phyloP scores from a whole-genome alignment of 2,113 vertebrate species.

The Oxyura jamaicensis region DNA sequence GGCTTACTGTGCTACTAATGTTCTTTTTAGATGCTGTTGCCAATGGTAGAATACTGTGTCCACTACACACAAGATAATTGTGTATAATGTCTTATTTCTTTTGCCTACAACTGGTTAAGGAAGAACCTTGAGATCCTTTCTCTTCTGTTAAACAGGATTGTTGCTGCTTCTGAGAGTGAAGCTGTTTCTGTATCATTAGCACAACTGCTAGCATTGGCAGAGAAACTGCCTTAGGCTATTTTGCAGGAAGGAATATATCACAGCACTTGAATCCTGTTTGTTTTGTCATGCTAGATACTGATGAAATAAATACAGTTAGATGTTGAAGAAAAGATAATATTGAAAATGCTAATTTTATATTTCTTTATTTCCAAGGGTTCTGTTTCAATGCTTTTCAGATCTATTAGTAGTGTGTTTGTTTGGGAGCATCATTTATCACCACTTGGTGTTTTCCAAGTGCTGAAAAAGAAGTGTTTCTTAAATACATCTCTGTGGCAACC shows the following conservation, averaged over 20 bases:
- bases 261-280: conserved; percentile 1
- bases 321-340: neutral
- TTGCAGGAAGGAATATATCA: neutral
- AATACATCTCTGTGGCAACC: neutral
- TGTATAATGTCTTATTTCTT: neutral
- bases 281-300: neutral
- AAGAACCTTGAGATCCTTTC: neutral
- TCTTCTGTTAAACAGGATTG: neutral
- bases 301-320: conserved; percentile 1
- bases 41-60: neutral
- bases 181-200: neutral
- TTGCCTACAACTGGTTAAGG: neutral
- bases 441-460: neutral
- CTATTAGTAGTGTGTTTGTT: neutral
- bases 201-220: neutral
- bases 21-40: neutral
- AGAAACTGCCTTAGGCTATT: conserved; percentile 21
- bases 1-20: neutral
- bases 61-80: neutral
- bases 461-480: neutral
- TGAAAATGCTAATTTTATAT: conserved; percentile 1
- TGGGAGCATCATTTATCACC: neutral
- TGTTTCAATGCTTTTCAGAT: neutral
- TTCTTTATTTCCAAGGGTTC: neutral
- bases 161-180: neutral